Evolutionary conservation across 2,888 invertebrate genomes (phyloP).

Genomic region (Euproctis similis): DNA sequence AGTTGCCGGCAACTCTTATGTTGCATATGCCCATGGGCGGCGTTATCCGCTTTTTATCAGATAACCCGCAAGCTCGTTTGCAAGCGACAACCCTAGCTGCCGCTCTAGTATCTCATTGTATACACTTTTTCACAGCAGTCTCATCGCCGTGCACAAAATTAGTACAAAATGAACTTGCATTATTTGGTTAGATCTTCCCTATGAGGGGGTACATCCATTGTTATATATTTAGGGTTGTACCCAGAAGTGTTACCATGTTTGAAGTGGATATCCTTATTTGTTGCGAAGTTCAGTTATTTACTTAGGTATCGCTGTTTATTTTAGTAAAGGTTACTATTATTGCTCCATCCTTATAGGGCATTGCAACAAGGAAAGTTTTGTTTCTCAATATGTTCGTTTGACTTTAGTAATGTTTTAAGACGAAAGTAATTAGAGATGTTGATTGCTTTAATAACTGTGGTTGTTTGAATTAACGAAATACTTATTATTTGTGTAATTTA

Average conservation of each 20-base stretch:
- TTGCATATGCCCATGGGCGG: too few species aligned
- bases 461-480: too few species aligned
- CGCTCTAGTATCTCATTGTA: conserved; percentile 6
- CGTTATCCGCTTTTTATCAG: too few species aligned
- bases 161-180: conserved; percentile 11
- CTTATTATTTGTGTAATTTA: too few species aligned
- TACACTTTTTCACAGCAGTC: conserved; percentile 18
- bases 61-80: too few species aligned
- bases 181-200: conserved; percentile 11
- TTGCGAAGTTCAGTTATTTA: conserved; percentile 3
- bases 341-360: not conserved
- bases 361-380: not conserved
- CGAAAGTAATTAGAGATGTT: too few species aligned
- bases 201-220: conserved; percentile 13
- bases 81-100: conserved; percentile 9
- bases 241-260: conserved; percentile 14
- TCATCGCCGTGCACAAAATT: conserved; percentile 18
- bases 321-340: conserved; percentile 14
- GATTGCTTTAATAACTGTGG: too few species aligned
- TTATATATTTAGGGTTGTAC: conserved; percentile 15
- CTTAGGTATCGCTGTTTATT: conserved; percentile 15
- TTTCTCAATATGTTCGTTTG: not conserved
- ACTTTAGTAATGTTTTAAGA: not conserved
- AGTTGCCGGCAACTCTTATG: too few species aligned
- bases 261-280: conserved; percentile 4